These are phyloP conservation scores for Temnothorax longispinosus DNA, from an alignment of 1,140 invertebrate genomes.

Conservation along the genomic window DNA sequence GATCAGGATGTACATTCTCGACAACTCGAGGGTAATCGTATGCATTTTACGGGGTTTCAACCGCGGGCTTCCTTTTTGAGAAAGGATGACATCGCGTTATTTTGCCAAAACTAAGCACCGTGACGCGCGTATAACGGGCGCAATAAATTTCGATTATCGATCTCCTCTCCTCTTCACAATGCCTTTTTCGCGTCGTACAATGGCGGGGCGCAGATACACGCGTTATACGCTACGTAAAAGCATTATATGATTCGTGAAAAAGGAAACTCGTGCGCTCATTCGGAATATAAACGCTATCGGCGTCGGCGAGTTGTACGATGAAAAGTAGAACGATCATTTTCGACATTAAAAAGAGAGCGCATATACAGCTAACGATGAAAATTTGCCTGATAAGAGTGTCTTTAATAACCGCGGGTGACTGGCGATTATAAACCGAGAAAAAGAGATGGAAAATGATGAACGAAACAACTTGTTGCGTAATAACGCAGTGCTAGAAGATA, in stretches of 20 bases:
- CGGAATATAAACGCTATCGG: not conserved
- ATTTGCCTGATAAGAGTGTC: slow-evolving; percentile 51
- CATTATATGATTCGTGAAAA: slow-evolving; percentile 67
- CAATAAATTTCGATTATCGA: slow-evolving; percentile 82
- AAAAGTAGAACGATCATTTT: slow-evolving; percentile 44
- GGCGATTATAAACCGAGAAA: slow-evolving; percentile 26
- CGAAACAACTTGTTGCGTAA: slow-evolving; percentile 76
- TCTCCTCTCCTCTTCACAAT: slow-evolving; percentile 59
- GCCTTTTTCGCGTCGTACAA: slow-evolving; percentile 69
- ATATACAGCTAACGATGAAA: slow-evolving; percentile 24
- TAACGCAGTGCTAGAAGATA: slow-evolving; percentile 68
- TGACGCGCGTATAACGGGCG: slow-evolving; percentile 77
- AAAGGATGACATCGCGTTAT: slow-evolving; percentile 51
- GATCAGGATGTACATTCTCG: slow-evolving; percentile 63
- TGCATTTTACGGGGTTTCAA: slow-evolving; percentile 79
- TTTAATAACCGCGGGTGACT: slow-evolving; percentile 66
- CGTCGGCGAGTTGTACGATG: not conserved
- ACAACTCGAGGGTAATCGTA: slow-evolving; percentile 79
- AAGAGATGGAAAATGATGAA: slow-evolving; percentile 58
- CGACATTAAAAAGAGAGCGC: slow-evolving; percentile 41
- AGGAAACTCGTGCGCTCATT: slow-evolving; percentile 42
- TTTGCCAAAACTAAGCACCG: slow-evolving; percentile 75
- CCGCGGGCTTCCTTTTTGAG: slow-evolving; percentile 20
- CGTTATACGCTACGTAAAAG: slow-evolving; percentile 66
- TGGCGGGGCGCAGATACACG: slow-evolving; percentile 65